These are phyloP conservation scores for Natrix natrix DNA, from an alignment of 2,797 vertebrate genomes.

Conservation along the genomic window DNA sequence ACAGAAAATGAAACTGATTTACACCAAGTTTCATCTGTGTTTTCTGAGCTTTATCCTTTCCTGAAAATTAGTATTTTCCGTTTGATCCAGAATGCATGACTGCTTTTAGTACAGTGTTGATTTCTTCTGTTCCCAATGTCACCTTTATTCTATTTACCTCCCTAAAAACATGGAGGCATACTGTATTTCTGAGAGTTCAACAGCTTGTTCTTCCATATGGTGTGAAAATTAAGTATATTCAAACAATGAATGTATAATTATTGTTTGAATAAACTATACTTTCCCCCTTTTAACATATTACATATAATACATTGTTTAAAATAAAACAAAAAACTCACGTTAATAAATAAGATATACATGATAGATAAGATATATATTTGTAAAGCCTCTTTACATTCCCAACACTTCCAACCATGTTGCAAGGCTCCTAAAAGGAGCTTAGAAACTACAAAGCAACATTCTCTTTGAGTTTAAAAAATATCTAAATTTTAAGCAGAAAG, in stretches of 20 bases:
- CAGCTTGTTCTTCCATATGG: background rate
- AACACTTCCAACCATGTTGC: background rate
- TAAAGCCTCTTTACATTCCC: background rate
- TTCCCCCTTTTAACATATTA: background rate
- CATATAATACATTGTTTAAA: background rate
- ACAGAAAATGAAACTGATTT: background rate
- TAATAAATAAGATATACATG: background rate
- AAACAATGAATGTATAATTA: background rate
- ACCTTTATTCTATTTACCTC: background rate
- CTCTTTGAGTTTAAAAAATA: background rate
- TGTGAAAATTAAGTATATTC: background rate
- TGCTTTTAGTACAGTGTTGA: background rate
- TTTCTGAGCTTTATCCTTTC: background rate
- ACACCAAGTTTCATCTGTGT: background rate
- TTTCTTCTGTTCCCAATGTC: background rate
- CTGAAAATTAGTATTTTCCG: background rate
- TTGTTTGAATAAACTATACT: background rate
- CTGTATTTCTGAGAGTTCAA: background rate
- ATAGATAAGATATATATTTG: background rate
- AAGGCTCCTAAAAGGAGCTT: background rate
- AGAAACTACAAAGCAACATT: background rate
- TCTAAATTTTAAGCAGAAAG: background rate
- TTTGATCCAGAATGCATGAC: background rate
- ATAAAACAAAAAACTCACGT: background rate
- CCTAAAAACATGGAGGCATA: background rate